Base-by-base conservation (phyloP, 2,888 invertebrate genomes). In the Himalopsyche kuldschensis region DNA sequence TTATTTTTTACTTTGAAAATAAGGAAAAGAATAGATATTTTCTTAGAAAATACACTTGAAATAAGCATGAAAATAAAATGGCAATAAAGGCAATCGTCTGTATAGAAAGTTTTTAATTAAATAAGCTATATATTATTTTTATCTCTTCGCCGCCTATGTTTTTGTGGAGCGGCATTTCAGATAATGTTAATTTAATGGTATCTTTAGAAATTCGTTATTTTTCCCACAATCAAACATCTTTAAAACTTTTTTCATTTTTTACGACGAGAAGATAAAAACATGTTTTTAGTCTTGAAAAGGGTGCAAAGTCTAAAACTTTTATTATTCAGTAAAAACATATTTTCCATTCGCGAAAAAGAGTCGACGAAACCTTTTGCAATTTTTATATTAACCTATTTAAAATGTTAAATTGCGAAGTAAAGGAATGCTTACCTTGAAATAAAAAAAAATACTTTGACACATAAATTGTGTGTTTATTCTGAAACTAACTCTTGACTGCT, bases 171-270 rank as follows among this genome's bases (percentile, higher is more conserved):
- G 69, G 69, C 69, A 69, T 69, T 69, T 69, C 11, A 69, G 69
- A 69, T 76, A 76, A 76, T 76, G 76, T 41, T 76, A 76, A 76
- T 32, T 76, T 32, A 76, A 35, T 32, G 35, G 32, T 76, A 32
- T 76, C 76, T 35, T 32, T 32, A 76, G 32, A 76, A 76, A 20
- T 76, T 69, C 69, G 41, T 76, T 76, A 76, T 80, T 69, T 80
- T 80, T 75, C 80, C 35, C 30, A 32, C 75, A 69, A 69, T 75
- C 80, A 69, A 69, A 80, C 69, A 75, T 80, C 80, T 80, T 77
- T 32, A 27, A 79, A 82, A 82, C 79, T 82, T 82, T 82, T 27
- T 75, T 79, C 82, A 82, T 82, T 79, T 82, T 82, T 82, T 82
- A 82, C 75, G 75, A 75, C 69, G 47, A 75, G 46, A 69, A 69